A percentile compares a stretch with the other conserved stretches of the same genome.
phyloP scores from a whole-genome alignment of 2,888 invertebrate species.

The Machimus atricapillus region DNA sequence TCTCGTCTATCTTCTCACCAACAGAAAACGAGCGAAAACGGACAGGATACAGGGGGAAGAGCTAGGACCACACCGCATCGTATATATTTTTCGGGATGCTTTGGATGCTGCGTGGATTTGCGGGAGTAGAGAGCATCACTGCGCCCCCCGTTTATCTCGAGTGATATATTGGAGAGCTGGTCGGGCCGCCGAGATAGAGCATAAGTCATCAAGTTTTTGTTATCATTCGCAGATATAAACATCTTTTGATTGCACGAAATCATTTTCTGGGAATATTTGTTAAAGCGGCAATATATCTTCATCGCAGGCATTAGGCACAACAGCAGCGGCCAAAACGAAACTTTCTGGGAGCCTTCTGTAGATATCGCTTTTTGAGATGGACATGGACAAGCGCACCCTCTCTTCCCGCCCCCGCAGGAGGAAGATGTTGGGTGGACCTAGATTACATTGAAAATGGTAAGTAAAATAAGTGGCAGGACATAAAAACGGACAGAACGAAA shows the following conservation, averaged over 20 bases:
- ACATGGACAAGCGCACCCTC: not conserved
- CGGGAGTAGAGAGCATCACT: not conserved
- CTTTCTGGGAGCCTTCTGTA: not conserved
- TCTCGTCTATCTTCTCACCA: not conserved
- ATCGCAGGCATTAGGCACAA: not conserved
- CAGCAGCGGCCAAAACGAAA: not conserved
- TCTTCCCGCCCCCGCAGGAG: not conserved
- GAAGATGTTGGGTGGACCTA: not conserved
- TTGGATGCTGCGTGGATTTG: not conserved
- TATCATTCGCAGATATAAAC: constrained; percentile 26
- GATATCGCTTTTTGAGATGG: not conserved
- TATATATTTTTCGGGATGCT: not conserved
- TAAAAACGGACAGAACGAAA: not conserved
- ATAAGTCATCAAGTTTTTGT: constrained; percentile 34
- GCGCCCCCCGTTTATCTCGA: not conserved
- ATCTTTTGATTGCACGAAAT: constrained; percentile 36
- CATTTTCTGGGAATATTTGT: constrained; percentile 24
- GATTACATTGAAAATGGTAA: constrained; percentile 14
- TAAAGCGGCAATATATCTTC: constrained; percentile 21
- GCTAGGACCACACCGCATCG: not conserved
- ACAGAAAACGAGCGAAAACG: not conserved
- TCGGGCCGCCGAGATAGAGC: constrained; percentile 3
- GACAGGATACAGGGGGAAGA: not conserved
- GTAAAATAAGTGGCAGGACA: constrained; percentile 12
- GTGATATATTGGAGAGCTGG: constrained; percentile 27